Conservation (phyloP, 2,113 vertebrate species). For the Scolopax mira region DNA sequence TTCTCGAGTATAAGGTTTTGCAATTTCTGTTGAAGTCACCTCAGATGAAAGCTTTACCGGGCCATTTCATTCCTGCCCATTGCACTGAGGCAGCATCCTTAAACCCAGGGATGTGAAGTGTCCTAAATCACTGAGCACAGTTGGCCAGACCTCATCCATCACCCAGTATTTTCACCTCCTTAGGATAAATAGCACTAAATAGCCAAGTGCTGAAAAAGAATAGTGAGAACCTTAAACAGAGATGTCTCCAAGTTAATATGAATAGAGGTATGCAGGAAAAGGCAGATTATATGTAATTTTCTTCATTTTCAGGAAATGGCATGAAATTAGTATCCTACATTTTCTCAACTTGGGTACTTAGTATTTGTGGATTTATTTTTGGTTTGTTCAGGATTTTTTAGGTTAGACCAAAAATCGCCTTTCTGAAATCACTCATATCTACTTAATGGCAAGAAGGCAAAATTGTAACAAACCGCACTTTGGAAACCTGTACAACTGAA, state of each 20-base stretch:
- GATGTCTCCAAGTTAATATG: rapidly evolving
- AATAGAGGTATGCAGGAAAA: not conserved
- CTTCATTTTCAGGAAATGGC: not conserved
- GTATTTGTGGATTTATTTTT: not conserved
- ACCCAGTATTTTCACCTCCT: not conserved
- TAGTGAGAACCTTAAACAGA: not conserved
- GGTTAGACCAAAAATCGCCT: not conserved
- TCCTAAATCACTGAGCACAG: not conserved
- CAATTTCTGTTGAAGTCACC: not conserved
- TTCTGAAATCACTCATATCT: not conserved
- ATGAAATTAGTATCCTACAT: not conserved
- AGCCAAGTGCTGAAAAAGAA: not conserved
- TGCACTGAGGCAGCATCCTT: not conserved
- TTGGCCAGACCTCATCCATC: not conserved
- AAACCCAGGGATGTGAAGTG: not conserved
- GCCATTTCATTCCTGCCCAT: not conserved
- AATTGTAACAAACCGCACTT: not conserved
- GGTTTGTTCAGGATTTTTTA: not conserved
- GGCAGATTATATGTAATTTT: not conserved
- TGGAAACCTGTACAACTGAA: not conserved
- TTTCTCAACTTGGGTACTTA: not conserved
- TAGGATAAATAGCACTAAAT: not conserved
- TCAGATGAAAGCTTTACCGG: rapidly evolving
- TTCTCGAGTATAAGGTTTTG: not conserved
- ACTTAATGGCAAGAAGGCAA: not conserved